phyloP scores from a whole-genome alignment of 2,113 vertebrate species.

The Phalacrocorax pelagicus region DNA sequence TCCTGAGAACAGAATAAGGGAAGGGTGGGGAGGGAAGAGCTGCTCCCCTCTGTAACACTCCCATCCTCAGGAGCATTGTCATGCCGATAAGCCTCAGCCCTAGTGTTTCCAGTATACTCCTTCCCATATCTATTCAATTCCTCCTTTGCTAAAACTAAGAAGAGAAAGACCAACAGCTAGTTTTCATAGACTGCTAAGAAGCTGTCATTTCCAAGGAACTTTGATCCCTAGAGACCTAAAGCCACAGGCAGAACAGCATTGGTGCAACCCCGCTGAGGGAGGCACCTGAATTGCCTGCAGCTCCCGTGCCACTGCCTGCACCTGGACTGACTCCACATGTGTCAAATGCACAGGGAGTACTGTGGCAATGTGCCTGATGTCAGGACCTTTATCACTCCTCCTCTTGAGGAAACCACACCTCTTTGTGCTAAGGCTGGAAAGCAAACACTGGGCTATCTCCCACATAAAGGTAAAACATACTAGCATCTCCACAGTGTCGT shows the following conservation, averaged over 20 bases:
- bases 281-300: neutral
- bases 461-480: conserved; percentile 55
- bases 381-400: neutral
- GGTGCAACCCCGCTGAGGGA: neutral
- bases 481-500: conserved; percentile 69
- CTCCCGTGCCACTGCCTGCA: neutral
- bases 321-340: neutral
- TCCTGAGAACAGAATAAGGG: conserved; percentile 62
- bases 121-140: neutral
- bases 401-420: neutral
- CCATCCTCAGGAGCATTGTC: neutral
- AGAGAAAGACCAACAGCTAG: neutral
- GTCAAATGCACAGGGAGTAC: neutral
- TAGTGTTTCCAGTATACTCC: neutral
- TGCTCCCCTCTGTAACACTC: neutral
- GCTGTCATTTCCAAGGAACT: neutral
- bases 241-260: neutral
- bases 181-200: neutral
- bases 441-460: neutral
- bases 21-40: neutral
- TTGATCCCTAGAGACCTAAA: neutral
- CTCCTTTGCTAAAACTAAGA: neutral
- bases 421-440: neutral
- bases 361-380: neutral
- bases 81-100: neutral